phyloP scores from a whole-genome alignment of 2,113 vertebrate genomes.

The Lipotes vexillifer region DNA sequence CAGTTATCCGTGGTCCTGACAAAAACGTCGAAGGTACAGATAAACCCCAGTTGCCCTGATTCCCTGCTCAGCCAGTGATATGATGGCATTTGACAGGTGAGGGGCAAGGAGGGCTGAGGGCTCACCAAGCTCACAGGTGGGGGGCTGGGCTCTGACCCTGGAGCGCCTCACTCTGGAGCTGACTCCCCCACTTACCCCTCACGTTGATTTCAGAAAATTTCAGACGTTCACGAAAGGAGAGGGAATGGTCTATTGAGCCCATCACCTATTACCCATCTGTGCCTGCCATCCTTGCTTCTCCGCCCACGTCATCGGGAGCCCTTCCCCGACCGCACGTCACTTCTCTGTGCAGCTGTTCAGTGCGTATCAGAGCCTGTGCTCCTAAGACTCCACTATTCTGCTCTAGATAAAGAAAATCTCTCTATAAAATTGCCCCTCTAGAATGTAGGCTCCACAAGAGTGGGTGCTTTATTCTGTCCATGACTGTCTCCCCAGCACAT shows the following conservation, averaged over 20 bases:
- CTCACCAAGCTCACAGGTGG: fast-evolving
- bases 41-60: too few species aligned
- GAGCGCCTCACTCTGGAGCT: background rate
- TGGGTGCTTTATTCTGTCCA: background rate
- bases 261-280: fast-evolving
- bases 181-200: too few species aligned
- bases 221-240: background rate
- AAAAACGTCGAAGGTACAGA: too few species aligned
- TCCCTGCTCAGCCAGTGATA: too few species aligned
- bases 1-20: too few species aligned
- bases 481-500: too few species aligned
- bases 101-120: fast-evolving
- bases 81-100: too few species aligned
- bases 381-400: fast-evolving
- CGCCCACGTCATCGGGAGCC: fast-evolving
- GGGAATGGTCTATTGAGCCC: fast-evolving
- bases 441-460: background rate
- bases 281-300: background rate
- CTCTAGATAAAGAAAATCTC: too few species aligned
- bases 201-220: background rate
- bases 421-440: background rate
- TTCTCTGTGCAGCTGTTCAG: too few species aligned
- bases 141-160: background rate
- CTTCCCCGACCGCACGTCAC: background rate
- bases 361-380: background rate